Evolutionary conservation across 2,888 invertebrate species (phyloP).

Genomic region (Machimus rusticus): DNA sequence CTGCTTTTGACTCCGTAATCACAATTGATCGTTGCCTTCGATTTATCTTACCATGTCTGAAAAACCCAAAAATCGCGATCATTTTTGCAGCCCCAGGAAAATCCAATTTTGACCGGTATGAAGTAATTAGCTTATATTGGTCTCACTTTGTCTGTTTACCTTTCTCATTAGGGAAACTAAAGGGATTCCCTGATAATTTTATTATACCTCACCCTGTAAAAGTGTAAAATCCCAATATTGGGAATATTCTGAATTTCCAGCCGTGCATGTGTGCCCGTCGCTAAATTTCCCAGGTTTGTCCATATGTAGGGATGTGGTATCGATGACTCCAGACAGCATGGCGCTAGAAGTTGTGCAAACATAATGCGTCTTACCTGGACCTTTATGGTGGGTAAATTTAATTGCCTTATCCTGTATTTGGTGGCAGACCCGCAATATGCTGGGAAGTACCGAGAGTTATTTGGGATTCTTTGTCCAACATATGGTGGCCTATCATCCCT

Average conservation of each 20-base stretch:
- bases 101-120: background rate
- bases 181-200: slow-evolving; percentile 17
- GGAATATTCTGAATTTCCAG: background rate
- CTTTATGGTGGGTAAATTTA: background rate
- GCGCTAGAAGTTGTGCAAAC: background rate
- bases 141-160: background rate
- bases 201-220: background rate
- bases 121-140: background rate
- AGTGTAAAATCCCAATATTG: background rate
- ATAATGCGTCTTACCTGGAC: background rate
- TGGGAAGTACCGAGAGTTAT: background rate
- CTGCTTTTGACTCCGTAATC: background rate
- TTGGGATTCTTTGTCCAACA: background rate
- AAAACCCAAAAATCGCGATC: background rate
- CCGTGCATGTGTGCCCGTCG: background rate
- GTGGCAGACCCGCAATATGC: background rate
- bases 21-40: background rate
- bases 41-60: background rate
- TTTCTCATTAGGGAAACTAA: background rate
- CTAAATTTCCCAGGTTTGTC: background rate
- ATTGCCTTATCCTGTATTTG: background rate
- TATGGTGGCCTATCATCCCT: background rate
- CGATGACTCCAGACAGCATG: background rate
- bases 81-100: background rate
- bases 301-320: background rate